phyloP scores from a whole-genome alignment of 2,113 vertebrate genomes.

The Alligator mississippiensis region DNA sequence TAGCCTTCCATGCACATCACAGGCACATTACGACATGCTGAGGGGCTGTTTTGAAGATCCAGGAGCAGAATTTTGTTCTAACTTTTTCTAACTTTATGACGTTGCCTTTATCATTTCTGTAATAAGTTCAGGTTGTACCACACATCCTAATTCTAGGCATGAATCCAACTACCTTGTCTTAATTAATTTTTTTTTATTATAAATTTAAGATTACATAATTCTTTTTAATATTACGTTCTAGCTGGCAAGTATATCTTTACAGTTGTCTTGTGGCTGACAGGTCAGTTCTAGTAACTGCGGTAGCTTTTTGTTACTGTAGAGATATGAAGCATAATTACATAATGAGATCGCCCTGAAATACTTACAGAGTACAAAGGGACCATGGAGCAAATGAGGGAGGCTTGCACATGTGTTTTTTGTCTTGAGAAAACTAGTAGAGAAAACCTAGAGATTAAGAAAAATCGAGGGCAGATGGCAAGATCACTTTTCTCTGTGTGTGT shows the following conservation, averaged over 20 bases:
- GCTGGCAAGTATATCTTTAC: slow-evolving; percentile 24
- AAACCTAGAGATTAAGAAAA: slow-evolving; percentile 1
- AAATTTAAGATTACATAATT: slow-evolving; percentile 54
- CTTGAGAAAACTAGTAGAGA: slow-evolving; percentile 39
- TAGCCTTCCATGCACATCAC: background rate
- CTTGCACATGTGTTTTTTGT: slow-evolving; percentile 15
- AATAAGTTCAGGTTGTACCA: background rate
- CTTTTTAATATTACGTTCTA: slow-evolving; percentile 14
- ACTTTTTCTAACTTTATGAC: background rate
- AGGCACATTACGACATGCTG: rapidly evolving
- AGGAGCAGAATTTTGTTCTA: background rate
- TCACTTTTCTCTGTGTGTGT: background rate
- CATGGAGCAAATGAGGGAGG: background rate
- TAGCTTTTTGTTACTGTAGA: slow-evolving; percentile 35
- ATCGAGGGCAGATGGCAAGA: background rate
- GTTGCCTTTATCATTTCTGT: rapidly evolving
- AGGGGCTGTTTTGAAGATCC: background rate
- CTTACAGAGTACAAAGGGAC: background rate
- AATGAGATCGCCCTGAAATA: slow-evolving; percentile 61
- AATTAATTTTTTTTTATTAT: background rate
- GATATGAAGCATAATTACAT: slow-evolving; percentile 42
- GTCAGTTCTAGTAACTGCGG: slow-evolving; percentile 18
- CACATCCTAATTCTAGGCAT: slow-evolving; percentile 5
- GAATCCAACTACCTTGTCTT: slow-evolving; percentile 28
- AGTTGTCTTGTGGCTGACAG: background rate